Evolutionary conservation across 1,140 invertebrate genomes (phyloP).

Genomic region (Rhyacophila brunnea): DNA sequence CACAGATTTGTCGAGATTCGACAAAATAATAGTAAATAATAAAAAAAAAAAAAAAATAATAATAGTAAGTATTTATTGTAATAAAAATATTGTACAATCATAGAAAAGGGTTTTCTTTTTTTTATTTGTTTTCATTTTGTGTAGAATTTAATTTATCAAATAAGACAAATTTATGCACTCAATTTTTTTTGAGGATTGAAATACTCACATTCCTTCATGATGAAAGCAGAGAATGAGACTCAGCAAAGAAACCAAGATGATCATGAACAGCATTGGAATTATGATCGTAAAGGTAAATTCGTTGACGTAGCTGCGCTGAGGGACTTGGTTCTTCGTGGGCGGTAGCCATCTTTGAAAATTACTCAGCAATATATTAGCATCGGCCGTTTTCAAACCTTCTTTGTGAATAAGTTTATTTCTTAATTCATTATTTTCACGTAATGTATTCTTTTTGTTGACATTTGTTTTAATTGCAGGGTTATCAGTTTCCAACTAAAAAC

Average conservation of each 20-base stretch:
- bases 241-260: conserved; percentile 64
- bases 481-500: not conserved
- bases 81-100: not conserved
- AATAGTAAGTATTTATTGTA: not conserved
- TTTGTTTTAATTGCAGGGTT: not conserved
- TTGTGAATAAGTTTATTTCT: not conserved
- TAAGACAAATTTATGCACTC: not conserved
- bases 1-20: no score
- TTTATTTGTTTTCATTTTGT: not conserved
- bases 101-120: not conserved
- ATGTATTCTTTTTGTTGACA: not conserved
- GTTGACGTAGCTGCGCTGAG: conserved; percentile 66
- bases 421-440: not conserved
- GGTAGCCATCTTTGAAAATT: conserved; percentile 52
- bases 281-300: conserved; percentile 72
- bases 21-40: not conserved
- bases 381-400: not conserved
- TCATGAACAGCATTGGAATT: conserved; percentile 65
- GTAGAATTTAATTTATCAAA: not conserved
- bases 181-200: not conserved
- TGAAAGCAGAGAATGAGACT: conserved; percentile 75
- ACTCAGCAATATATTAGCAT: not conserved
- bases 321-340: conserved; percentile 59
- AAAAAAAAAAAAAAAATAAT: not conserved
- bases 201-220: conserved; percentile 75